Base-by-base conservation (phyloP, 2,113 vertebrate species). In the Uropsilus gracilis region DNA sequence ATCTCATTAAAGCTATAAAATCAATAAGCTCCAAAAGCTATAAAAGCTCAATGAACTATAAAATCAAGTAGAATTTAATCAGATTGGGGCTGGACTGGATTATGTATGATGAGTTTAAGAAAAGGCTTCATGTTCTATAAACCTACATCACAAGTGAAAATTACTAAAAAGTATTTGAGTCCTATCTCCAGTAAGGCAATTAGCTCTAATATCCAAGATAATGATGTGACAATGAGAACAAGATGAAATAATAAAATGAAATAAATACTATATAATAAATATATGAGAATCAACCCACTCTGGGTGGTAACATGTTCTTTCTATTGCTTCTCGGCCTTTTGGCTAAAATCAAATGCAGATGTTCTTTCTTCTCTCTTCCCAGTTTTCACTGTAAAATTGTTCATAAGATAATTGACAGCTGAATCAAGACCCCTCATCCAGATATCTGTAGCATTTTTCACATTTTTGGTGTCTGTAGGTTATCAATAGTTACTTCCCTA, bases 81-180 rank as follows among this genome's bases (percentile, higher is more conserved):
- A 75, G 5, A 69, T 71, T 11, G 32, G 26, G 1, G 8, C 16
- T 82, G 12, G 28, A 57, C 5, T 59, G 48, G 16, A 34, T 53
- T 59, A 72, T 44, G 7, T 46, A 72, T 50, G 12, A 75, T 34
- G 91, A 89, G 53, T 57, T 16, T n/a, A 77, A 94, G 53, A 71
- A 9, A 37, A 42, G 1, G 75, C 24, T n/a, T 81, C 22, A 30
- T 59, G 13, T 69, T 44, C 68, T 86, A 83, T 17, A 64, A 86
- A 64, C 0, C 10, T 57, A 4, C 46, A n/a, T 46, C 11, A 86
- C 72, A 68, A 2, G 3, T 68, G 8, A 72, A 24, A 78, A 46
- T 66, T 7, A 64, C 48, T 86, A 81, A 88, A 34, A 89, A 61
- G 7, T 26, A 66, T 84, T 88, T 85, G 61, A 91, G 61, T 91